Conservation (phyloP, 1,140 invertebrate species). For the Drosophila tsacasi region DNA sequence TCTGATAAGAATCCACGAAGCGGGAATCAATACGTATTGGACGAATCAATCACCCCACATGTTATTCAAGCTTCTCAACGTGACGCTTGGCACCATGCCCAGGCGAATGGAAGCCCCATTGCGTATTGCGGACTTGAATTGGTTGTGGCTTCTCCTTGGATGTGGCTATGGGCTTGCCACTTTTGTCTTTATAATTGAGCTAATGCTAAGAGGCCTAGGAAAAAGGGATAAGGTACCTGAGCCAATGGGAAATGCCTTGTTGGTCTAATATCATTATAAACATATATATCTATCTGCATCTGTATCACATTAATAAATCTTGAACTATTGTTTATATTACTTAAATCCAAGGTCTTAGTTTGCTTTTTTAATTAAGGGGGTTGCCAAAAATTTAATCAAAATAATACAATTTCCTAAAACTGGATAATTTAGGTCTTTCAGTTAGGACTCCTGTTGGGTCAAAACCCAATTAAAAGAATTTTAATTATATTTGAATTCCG, state of each 20-base stretch:
- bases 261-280: background rate
- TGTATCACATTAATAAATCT: background rate
- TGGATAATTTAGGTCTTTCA: too few species aligned
- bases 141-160: conserved; percentile 25
- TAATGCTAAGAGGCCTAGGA: background rate
- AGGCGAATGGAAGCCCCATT: background rate
- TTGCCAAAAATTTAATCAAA: too few species aligned
- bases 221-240: background rate
- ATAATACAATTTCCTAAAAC: too few species aligned
- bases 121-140: background rate
- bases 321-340: background rate
- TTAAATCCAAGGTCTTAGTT: too few species aligned
- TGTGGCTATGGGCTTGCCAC: conserved; percentile 15
- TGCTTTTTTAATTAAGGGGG: too few species aligned
- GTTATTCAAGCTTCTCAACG: background rate
- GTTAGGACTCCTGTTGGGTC: too few species aligned
- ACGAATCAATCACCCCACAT: background rate
- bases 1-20: background rate
- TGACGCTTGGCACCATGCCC: too few species aligned
- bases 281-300: too few species aligned
- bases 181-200: conserved; percentile 23
- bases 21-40: conserved; percentile 12
- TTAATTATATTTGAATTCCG: too few species aligned
- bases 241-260: background rate
- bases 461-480: too few species aligned